A percentile compares a stretch with the other conserved stretches of the same genome.
phyloP scores from a whole-genome alignment of 2,797 vertebrate species.

The Dermochelys coriacea region DNA sequence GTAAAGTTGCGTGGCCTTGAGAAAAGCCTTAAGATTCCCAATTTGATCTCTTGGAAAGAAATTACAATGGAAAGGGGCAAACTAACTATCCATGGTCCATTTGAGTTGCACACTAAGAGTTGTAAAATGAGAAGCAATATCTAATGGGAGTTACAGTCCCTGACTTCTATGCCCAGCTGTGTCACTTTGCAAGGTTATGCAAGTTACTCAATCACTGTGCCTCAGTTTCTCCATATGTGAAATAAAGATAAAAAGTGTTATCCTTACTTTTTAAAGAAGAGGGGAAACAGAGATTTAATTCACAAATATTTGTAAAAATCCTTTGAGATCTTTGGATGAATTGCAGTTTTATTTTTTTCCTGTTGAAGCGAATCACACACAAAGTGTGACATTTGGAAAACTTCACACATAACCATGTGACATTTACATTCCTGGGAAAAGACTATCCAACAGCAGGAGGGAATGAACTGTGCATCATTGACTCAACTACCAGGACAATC shows the following conservation, averaged over 20 bases:
- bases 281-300: background rate
- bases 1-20: background rate
- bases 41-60: slow-evolving; percentile 31
- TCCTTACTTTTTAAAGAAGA: background rate
- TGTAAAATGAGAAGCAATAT: background rate
- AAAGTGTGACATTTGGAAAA: slow-evolving; percentile 25
- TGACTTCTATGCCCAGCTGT: background rate
- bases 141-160: background rate
- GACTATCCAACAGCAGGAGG: slow-evolving; percentile 42
- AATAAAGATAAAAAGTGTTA: background rate
- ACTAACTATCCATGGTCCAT: slow-evolving; percentile 5
- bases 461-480: slow-evolving; percentile 19
- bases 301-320: background rate
- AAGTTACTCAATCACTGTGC: background rate
- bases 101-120: background rate
- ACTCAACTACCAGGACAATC: slow-evolving; percentile 45
- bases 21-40: background rate
- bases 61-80: background rate
- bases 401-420: background rate
- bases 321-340: background rate
- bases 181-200: background rate
- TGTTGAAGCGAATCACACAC: background rate
- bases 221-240: background rate
- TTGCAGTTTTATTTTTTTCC: background rate
- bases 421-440: slow-evolving; percentile 57